Evolutionary conservation across 2,797 vertebrate species (phyloP), one percentile per base, ranked within the genome.

Genomic region (Lepilemur septentrionalis): DNA sequence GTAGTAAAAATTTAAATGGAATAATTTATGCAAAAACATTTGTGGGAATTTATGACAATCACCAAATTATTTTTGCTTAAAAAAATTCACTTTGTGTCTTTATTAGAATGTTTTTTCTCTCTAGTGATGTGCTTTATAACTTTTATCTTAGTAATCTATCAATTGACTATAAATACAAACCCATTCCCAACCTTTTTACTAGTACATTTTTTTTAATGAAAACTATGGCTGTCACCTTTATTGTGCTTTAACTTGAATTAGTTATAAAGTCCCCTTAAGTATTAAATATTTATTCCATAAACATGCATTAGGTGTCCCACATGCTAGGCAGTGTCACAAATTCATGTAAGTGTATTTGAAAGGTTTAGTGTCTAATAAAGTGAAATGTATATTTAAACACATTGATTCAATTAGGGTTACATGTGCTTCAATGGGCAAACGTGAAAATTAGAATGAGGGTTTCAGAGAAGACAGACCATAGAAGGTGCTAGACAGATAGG

Each of bases 21-120:
- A 86, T 67, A 87, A 78, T n/a, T 63, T 9, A 12, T 63, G 15
- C 32, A 78, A 94, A 85, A 25, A 57, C 28, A 73, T 55, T 82
- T 82, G 23, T 95, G n/a, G 52, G 4, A 82, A 41, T 85, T 88
- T 69, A 52, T 38, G 13, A 35, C 10, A 82, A 35, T 87, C 32
- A 72, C 9, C 14, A 83, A 96, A 91, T 91, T 57, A 91, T 63
- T 80, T 93, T 83, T 67, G 38, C n/a, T 86, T 75, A 50, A 50
- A 81, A 69, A 59, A 86, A 78, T 15, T 1, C 22, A 12, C 23
- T 52, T 87, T 78, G 3, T 67, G 69, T 70, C 25, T 35, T 92
- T 59, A 55, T 65, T 48, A 85, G 69, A 75, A 76, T 28, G 2
- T 28, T 8, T 30, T 38, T 84, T 91, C 14, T 83, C 32, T 63